Percentiles rank a stretch among this genome's conserved stretches.
These are phyloP conservation scores for Philonicus albiceps DNA, from an alignment of 2,888 invertebrate species.

Conservation along the genomic window DNA sequence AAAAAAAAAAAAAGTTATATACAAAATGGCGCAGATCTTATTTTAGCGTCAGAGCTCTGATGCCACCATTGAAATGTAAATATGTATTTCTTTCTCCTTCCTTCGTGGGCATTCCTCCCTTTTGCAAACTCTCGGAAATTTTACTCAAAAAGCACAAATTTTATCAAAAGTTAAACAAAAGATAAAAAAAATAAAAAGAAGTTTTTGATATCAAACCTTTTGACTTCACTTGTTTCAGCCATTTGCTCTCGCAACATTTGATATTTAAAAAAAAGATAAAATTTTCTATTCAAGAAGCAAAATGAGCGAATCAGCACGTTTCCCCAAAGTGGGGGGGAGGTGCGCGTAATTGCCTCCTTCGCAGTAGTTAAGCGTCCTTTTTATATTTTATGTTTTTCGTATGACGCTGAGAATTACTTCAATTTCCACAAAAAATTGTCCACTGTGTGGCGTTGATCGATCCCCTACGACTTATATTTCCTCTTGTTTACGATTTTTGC, in stretches of 20 bases:
- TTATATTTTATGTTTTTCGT: not conserved
- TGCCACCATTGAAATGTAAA: not conserved
- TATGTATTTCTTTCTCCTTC: not conserved
- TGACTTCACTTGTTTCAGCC: conserved; percentile 15
- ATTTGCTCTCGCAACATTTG: not conserved
- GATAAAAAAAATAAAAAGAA: not conserved
- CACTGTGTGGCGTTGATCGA: not conserved
- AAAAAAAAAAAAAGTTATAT: not conserved
- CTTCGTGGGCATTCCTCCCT: not conserved
- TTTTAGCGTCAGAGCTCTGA: not conserved
- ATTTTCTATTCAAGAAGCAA: not conserved
- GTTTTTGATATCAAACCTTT: conserved; percentile 23
- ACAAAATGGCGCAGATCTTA: not conserved
- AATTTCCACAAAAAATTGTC: not conserved
- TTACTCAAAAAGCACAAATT: not conserved
- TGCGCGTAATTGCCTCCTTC: not conserved
- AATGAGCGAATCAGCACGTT: not conserved
- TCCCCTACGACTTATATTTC: not conserved
- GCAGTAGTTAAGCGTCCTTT: not conserved
- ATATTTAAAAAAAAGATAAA: not conserved
- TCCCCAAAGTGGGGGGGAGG: not conserved
- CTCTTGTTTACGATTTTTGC: not conserved
- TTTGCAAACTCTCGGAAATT: not conserved
- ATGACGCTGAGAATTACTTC: not conserved
- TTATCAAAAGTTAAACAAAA: not conserved